Evolutionary conservation across 2,113 vertebrate species (phyloP), one percentile per base, ranked within the genome.

Genomic region (Odontesthes bonariensis): DNA sequence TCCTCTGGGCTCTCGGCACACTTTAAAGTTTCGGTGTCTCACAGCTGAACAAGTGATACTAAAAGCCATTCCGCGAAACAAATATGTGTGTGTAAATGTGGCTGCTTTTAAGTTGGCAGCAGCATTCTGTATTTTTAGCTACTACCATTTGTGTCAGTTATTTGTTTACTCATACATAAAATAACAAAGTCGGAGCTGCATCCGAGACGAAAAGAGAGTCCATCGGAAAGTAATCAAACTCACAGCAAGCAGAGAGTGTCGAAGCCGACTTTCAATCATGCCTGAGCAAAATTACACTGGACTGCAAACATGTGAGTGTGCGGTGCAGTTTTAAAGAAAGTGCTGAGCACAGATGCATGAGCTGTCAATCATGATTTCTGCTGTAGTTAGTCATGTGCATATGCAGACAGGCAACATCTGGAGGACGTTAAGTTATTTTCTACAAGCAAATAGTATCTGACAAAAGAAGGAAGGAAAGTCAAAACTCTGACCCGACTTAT

Each of bases 271-370:
- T 87, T 84, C 80, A 84, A 86, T 91, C 83, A 88, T 82, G 67
- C 12, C 42, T 0, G 16, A 35, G 77, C 4, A 40, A 73, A 81
- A 61, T 42, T 47, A 70, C 67, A 0, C 53, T n/a, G 42, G 72
- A 32, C 78, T n/a, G 42, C 54, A 74, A 80, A 59, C 54, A 44
- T 1, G 38, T 11, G 7, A 3, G 38, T 0, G 40, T 20, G 76
- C 79, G 86, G 82, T 88, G 87, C 86, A 77, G 11, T 80, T 86
- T 79, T 51, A 20, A 49, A 66, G 55, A 85, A 86, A 86, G 60
- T 31, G 81, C 77, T 84, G 85, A 89, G 46, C 61, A 75, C 75
- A 38, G 77, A 31, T 27, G 8, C n/a, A 63, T 33, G 32, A 73
- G 11, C 16, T 80, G 86, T 79, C 90, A 70, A 73, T 87, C 84